Conservation (phyloP, 2,113 vertebrate species). For the Amblyornis subalaris region DNA sequence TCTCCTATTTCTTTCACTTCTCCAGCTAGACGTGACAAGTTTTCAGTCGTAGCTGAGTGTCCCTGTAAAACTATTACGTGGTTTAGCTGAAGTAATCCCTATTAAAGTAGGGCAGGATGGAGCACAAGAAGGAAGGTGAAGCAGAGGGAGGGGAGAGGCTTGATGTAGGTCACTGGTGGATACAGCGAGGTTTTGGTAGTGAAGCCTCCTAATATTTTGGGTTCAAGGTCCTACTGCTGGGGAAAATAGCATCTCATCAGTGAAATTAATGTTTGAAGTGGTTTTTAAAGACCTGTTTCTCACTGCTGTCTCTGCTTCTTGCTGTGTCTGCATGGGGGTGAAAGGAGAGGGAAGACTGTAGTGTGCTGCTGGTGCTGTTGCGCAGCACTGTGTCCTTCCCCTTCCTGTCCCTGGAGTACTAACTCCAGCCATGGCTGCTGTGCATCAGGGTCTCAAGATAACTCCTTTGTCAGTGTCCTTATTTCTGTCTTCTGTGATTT, state of each 20-base stretch:
- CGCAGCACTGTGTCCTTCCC: not conserved
- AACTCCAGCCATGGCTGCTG: not conserved
- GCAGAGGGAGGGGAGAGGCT: not conserved
- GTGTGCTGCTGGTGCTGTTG: not conserved
- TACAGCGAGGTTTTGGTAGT: not conserved
- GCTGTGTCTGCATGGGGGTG: not conserved
- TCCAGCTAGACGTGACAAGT: not conserved
- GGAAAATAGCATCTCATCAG: not conserved
- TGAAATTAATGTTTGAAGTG: not conserved
- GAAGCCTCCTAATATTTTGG: not conserved
- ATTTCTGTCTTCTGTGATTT: not conserved
- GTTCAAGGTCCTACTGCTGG: not conserved
- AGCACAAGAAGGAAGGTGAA: slow-evolving; percentile 30
- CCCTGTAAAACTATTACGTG: not conserved
- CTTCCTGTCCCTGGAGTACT: not conserved
- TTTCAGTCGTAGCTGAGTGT: not conserved
- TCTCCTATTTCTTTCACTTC: not conserved
- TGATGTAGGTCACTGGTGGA: slow-evolving; percentile 23
- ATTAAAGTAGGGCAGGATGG: slow-evolving; percentile 45
- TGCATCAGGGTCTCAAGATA: not conserved
- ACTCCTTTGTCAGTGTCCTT: not conserved
- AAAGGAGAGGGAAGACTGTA: not conserved
- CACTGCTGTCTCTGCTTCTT: fast-evolving
- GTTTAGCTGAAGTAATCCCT: slow-evolving; percentile 50
- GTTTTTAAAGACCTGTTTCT: not conserved